These are phyloP conservation scores for Aphyosemion australe DNA, from an alignment of 2,113 vertebrate genomes.

Conservation along the genomic window DNA sequence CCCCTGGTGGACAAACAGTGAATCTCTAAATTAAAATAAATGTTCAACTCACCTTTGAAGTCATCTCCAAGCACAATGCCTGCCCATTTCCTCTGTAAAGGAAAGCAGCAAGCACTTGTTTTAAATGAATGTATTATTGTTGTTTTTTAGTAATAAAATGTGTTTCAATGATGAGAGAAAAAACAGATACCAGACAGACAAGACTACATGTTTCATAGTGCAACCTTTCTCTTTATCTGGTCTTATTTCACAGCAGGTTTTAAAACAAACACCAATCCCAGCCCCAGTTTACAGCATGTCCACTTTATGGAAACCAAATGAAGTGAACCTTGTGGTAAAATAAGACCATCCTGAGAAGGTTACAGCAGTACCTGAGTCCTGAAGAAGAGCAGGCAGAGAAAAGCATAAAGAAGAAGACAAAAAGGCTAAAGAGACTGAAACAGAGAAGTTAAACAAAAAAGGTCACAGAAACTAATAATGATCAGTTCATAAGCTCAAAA, in stretches of 20 bases:
- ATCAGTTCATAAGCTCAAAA: neutral
- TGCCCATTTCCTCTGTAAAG: slow-evolving; percentile 93
- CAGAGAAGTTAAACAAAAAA: slow-evolving; percentile 39
- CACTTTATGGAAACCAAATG: too few relatives aligned
- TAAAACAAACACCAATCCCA: too few relatives aligned
- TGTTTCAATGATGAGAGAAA: neutral
- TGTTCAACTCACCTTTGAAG: slow-evolving; percentile 86
- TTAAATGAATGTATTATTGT: neutral
- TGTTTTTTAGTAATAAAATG: neutral
- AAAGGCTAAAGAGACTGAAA: slow-evolving; percentile 62
- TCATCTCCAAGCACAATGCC: slow-evolving; percentile 94
- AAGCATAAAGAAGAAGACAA: slow-evolving; percentile 47
- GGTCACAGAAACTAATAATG: slow-evolving; percentile 20
- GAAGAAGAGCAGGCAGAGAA: slow-evolving; percentile 66
- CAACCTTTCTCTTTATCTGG: slow-evolving; percentile 41
- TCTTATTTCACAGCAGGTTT: slow-evolving; percentile 19
- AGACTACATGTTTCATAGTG: slow-evolving; percentile 1
- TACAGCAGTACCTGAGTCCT: slow-evolving; percentile 72
- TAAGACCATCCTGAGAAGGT: slow-evolving; percentile 60
- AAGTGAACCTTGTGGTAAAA: slow-evolving; percentile 45
- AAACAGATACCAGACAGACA: slow-evolving; percentile 7
- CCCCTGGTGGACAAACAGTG: slow-evolving; percentile 4
- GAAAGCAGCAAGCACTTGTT: neutral
- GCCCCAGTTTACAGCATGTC: too few relatives aligned
- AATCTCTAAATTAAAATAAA: neutral